Evolutionary conservation across 2,113 vertebrate species (phyloP).

Genomic region (Sitta europaea): DNA sequence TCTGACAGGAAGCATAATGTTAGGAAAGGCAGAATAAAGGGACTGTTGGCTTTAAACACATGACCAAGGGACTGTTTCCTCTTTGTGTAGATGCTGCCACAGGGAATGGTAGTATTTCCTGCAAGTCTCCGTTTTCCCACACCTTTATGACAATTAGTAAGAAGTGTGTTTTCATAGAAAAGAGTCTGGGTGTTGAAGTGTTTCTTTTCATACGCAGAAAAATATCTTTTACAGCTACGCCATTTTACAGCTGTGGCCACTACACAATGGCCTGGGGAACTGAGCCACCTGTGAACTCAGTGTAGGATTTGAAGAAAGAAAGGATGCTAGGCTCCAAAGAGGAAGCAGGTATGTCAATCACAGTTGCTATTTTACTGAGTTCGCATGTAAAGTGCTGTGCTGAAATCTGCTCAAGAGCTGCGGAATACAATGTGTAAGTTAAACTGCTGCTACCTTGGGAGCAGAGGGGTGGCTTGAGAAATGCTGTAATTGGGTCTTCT

Average conservation of each 20-base stretch:
- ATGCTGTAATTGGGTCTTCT: not conserved
- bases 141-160: constrained; percentile 3
- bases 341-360: not conserved
- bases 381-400: not conserved
- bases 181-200: not conserved
- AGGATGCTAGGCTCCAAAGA: not conserved
- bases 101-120: constrained; percentile 10
- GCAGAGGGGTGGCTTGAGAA: not conserved
- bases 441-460: not conserved
- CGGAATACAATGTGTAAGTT: not conserved
- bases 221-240: not conserved
- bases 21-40: not conserved
- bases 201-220: not conserved
- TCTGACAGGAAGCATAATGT: not conserved
- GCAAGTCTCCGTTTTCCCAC: not conserved
- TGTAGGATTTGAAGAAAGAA: not conserved
- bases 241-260: not conserved
- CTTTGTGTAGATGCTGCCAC: not conserved
- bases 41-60: not conserved
- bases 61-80: not conserved
- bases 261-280: not conserved
- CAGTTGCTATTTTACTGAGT: not conserved
- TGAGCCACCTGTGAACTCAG: not conserved
- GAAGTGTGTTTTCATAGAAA: not conserved
- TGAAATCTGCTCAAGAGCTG: not conserved